phyloP scores from a whole-genome alignment of 35 echinoderm and acorn worm genomes.

The Lytechinus variegatus region DNA sequence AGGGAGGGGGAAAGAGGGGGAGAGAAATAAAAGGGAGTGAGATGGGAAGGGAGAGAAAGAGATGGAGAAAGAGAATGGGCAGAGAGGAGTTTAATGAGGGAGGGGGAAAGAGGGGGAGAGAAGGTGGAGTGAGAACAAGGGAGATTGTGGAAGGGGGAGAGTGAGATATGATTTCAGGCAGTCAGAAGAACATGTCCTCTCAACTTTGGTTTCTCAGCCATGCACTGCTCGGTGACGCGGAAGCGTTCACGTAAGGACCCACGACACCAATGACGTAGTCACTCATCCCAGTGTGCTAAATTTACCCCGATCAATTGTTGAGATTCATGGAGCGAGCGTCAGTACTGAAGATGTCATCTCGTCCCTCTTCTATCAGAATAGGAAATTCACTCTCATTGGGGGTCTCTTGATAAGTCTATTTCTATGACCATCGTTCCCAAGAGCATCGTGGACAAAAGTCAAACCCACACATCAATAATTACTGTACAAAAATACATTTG shows the following conservation, averaged over 20 bases:
- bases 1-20: neutral
- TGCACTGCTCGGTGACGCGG: neutral
- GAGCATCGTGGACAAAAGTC: neutral
- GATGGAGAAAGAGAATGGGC: neutral
- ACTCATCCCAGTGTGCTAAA: constrained; percentile 40
- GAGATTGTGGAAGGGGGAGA: neutral
- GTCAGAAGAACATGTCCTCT: neutral
- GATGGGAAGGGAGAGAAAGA: neutral
- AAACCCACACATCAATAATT: neutral
- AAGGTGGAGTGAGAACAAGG: neutral
- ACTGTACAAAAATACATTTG: neutral
- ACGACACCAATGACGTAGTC: constrained; percentile 51
- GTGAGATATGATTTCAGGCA: neutral
- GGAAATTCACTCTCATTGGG: constrained; percentile 25
- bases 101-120: neutral
- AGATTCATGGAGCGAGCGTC: constrained; percentile 11
- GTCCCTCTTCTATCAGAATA: neutral
- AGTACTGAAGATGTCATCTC: neutral
- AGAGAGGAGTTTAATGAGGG: neutral
- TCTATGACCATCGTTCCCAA: neutral
- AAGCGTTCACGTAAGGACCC: constrained; percentile 39
- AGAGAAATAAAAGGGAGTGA: neutral
- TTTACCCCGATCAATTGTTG: constrained; percentile 42
- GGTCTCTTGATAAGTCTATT: neutral
- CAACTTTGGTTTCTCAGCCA: neutral